phyloP scores from a whole-genome alignment of 2,888 invertebrate species.

The Stenotaenia linearis region DNA sequence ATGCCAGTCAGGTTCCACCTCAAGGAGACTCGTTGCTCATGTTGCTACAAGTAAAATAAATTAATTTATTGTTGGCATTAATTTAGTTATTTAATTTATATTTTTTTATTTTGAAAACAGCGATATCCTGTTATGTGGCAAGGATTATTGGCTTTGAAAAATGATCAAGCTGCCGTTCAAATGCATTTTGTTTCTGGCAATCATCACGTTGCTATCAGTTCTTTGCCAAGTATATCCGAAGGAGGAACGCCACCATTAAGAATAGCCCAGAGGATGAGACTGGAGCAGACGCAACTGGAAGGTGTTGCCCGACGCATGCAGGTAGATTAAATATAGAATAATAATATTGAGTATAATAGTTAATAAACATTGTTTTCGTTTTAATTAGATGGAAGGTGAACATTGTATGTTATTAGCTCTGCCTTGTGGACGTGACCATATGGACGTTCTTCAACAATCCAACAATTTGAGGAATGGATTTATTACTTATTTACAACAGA shows the following conservation, averaged over 20 bases:
- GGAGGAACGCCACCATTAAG: conserved; percentile 78
- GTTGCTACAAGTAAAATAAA: conserved; percentile 60
- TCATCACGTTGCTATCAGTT: conserved; percentile 77
- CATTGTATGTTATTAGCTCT: conserved; percentile 93
- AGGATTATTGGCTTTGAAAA: conserved; percentile 87
- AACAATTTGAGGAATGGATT: conserved; percentile 84
- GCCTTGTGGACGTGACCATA: conserved; percentile 90
- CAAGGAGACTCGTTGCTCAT: conserved; percentile 77
- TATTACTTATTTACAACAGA: conserved; percentile 92
- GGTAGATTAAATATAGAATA: conserved; percentile 40
- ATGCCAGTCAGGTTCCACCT: conserved; percentile 71
- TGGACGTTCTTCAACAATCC: conserved; percentile 88
- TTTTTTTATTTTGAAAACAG: conserved; percentile 54
- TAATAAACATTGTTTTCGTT: not conserved
- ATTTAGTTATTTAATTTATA: conserved; percentile 27
- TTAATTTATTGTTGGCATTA: not conserved
- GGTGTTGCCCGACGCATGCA: conserved; percentile 95
- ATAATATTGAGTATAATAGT: not conserved
- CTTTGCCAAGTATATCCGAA: conserved; percentile 77
- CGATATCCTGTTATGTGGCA: conserved; percentile 98
- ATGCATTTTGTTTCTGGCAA: conserved; percentile 98
- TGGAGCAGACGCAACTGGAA: conserved; percentile 91
- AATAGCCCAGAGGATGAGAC: conserved; percentile 94
- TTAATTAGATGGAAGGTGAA: conserved; percentile 78
- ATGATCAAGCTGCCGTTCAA: conserved; percentile 94